Conservation (phyloP, 2,113 vertebrate genomes). For the Ochotona princeps region DNA sequence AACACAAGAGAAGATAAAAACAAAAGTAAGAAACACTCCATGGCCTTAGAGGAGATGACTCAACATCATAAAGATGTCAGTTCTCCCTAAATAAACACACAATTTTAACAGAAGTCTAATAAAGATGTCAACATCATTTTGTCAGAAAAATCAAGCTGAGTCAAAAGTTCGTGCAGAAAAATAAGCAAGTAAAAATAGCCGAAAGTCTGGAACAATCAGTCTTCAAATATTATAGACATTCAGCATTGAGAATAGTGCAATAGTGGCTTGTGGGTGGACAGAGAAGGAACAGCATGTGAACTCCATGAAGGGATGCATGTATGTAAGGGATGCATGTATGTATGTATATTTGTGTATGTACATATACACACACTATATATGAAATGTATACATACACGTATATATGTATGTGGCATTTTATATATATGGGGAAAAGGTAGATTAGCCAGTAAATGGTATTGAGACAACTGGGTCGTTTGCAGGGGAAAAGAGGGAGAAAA, state of each 20-base stretch:
- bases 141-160: conserved; percentile 47
- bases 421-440: background rate
- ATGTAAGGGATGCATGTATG: background rate
- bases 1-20: conserved; percentile 44
- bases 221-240: conserved; percentile 3
- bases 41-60: conserved; percentile 19
- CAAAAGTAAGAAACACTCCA: conserved; percentile 55
- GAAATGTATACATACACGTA: background rate
- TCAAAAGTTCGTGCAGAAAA: conserved; percentile 59
- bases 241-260: background rate
- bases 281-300: background rate
- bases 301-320: background rate
- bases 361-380: too few species aligned
- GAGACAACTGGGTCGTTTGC: background rate
- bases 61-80: conserved; percentile 48
- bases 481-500: background rate
- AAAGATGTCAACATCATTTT: conserved; percentile 54
- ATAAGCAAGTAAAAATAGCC: conserved; percentile 35
- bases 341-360: too few species aligned
- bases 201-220: background rate
- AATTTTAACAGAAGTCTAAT: conserved; percentile 52
- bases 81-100: conserved; percentile 56
- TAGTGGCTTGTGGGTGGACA: background rate
- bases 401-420: background rate
- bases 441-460: background rate